phyloP scores from a whole-genome alignment of 2,113 vertebrate species.

The Platysternon megacephalum region DNA sequence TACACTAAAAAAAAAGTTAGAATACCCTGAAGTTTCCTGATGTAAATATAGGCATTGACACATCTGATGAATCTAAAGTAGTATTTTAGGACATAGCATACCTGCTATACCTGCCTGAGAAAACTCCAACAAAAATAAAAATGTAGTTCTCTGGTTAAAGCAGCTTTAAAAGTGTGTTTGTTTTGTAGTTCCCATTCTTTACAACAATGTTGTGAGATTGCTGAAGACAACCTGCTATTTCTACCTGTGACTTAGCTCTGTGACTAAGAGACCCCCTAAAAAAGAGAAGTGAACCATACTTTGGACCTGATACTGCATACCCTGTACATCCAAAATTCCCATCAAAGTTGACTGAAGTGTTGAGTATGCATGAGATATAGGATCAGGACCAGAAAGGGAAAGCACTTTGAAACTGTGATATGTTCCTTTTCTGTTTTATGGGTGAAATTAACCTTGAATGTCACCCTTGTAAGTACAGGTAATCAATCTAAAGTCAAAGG shows the following conservation, averaged over 20 bases:
- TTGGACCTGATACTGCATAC: slow-evolving; percentile 10
- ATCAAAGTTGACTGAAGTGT: background rate
- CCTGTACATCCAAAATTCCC: background rate
- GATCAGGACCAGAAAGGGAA: slow-evolving; percentile 18
- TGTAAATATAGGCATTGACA: slow-evolving; percentile 53
- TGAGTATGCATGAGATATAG: slow-evolving; percentile 10
- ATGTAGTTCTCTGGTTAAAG: slow-evolving; percentile 43
- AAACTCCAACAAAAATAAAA: slow-evolving; percentile 22
- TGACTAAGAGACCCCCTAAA: slow-evolving; percentile 20
- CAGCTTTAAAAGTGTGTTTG: slow-evolving; percentile 30
- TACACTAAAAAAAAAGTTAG: slow-evolving; percentile 33
- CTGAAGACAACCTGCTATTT: slow-evolving; percentile 67
- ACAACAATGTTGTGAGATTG: slow-evolving; percentile 32
- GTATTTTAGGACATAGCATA: slow-evolving; percentile 55
- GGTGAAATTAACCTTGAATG: background rate
- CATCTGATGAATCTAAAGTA: slow-evolving; percentile 26
- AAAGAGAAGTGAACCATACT: slow-evolving; percentile 52
- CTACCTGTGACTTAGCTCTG: background rate
- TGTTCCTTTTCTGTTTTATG: background rate
- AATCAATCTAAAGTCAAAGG: background rate
- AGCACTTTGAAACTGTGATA: slow-evolving; percentile 12
- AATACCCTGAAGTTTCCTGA: slow-evolving; percentile 68
- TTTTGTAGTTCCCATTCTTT: slow-evolving; percentile 51
- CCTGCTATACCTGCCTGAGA: slow-evolving; percentile 6
- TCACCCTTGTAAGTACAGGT: background rate